phyloP scores from a whole-genome alignment of 2,113 vertebrate genomes.

The Coptodon rendalli region DNA sequence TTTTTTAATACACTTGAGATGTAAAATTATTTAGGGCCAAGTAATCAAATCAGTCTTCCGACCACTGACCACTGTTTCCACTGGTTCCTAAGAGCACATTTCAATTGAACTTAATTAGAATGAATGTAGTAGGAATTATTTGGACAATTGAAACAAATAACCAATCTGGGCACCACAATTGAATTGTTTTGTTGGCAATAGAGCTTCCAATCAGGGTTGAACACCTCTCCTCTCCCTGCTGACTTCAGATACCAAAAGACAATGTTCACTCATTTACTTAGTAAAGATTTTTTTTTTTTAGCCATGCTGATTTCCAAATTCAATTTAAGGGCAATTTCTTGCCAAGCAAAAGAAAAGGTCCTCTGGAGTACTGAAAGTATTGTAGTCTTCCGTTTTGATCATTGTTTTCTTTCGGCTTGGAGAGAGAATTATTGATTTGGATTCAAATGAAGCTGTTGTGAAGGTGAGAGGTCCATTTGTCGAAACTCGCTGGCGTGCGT shows the following conservation, averaged over 20 bases:
- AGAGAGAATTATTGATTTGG: slow-evolving; percentile 57
- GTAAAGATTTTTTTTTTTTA: slow-evolving; percentile 60
- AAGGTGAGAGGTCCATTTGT: slow-evolving; percentile 50
- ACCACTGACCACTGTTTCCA: slow-evolving; percentile 59
- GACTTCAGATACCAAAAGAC: slow-evolving; percentile 66
- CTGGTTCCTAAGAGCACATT: slow-evolving; percentile 31
- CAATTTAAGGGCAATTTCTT: slow-evolving; percentile 59
- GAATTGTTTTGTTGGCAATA: slow-evolving; percentile 66
- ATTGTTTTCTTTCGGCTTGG: slow-evolving; percentile 53
- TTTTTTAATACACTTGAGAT: slow-evolving; percentile 11
- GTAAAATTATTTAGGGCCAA: slow-evolving; percentile 14
- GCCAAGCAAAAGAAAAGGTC: slow-evolving; percentile 42
- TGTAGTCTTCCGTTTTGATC: slow-evolving; percentile 36
- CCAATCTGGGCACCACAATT: slow-evolving; percentile 67
- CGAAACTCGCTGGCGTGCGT: slow-evolving; percentile 19
- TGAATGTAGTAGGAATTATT: slow-evolving; percentile 68
- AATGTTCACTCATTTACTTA: slow-evolving; percentile 53
- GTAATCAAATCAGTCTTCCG: slow-evolving; percentile 46
- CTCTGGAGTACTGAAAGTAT: slow-evolving; percentile 32
- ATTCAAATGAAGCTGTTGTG: slow-evolving; percentile 53
- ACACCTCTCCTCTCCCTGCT: slow-evolving; percentile 57
- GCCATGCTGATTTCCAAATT: slow-evolving; percentile 52
- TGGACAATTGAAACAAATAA: slow-evolving; percentile 71
- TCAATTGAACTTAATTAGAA: slow-evolving; percentile 81
- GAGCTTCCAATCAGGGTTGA: slow-evolving; percentile 60